Percentiles rank a stretch among this genome's conserved stretches.
phyloP scores from a whole-genome alignment of 2,797 vertebrate species.

The Amphiprion clarkii region DNA sequence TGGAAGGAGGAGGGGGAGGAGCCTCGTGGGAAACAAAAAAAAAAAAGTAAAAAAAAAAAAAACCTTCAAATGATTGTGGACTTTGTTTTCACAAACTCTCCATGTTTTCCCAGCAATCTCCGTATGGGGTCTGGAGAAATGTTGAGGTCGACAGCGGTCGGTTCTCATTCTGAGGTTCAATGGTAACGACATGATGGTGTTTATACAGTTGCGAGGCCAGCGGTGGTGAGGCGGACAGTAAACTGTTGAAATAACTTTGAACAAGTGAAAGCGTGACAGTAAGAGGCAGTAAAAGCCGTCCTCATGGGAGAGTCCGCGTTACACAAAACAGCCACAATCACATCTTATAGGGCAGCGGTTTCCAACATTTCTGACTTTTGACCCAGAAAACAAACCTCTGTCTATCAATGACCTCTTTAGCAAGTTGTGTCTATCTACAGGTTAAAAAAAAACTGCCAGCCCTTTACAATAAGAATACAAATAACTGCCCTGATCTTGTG shows the following conservation, averaged over 20 bases:
- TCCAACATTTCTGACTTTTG: slow-evolving; percentile 6
- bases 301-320: slow-evolving; percentile 13
- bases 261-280: slow-evolving; percentile 55
- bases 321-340: slow-evolving; percentile 36
- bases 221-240: slow-evolving; percentile 44
- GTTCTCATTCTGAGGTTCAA: slow-evolving; percentile 61
- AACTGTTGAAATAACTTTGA: slow-evolving; percentile 64
- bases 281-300: slow-evolving; percentile 13
- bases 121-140: slow-evolving; percentile 59
- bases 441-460: not conserved
- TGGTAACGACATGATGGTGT: slow-evolving; percentile 57
- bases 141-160: slow-evolving; percentile 62
- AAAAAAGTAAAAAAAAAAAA: slow-evolving; percentile 29
- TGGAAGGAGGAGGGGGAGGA: slow-evolving; percentile 47
- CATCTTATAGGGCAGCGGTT: slow-evolving; percentile 23
- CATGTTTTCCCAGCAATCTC: slow-evolving; percentile 69
- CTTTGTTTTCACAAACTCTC: slow-evolving; percentile 70
- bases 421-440: not conserved
- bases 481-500: no score
- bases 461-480: no score
- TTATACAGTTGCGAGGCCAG: slow-evolving; percentile 52
- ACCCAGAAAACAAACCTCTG: slow-evolving; percentile 9
- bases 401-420: slow-evolving; percentile 4
- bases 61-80: slow-evolving; percentile 70
- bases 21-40: slow-evolving; percentile 36